phyloP scores from a whole-genome alignment of 2,797 vertebrate species.

The Morelia viridis region DNA sequence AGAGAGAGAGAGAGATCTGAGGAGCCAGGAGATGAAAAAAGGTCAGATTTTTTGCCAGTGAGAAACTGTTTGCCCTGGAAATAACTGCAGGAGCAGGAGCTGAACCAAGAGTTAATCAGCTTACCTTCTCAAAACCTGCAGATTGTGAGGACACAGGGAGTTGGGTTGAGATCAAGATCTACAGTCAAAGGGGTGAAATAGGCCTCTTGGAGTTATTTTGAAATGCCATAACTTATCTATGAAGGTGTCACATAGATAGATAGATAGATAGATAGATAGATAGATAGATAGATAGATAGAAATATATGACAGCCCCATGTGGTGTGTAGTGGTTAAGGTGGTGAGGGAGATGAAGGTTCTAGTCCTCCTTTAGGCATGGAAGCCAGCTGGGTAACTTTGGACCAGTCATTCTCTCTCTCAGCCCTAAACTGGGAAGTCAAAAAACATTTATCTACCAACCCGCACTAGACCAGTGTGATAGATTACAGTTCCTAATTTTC shows the following conservation, averaged over 20 bases:
- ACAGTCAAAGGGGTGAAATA: background rate
- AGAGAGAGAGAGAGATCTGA: background rate
- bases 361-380: background rate
- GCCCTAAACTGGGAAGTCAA: background rate
- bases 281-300: fast-evolving
- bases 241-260: background rate
- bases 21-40: background rate
- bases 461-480: background rate
- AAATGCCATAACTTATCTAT: background rate
- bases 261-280: background rate
- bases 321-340: background rate
- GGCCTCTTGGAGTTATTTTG: background rate
- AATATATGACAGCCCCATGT: background rate
- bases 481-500: background rate
- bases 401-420: background rate
- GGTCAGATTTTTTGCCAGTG: background rate
- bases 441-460: background rate
- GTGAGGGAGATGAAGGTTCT: background rate
- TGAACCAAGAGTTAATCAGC: background rate
- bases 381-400: background rate
- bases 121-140: background rate
- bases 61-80: background rate
- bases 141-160: background rate
- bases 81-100: background rate
- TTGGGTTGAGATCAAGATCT: background rate